Conservation (phyloP, 2,888 invertebrate genomes). For the Zygothrica quintamaculata region DNA sequence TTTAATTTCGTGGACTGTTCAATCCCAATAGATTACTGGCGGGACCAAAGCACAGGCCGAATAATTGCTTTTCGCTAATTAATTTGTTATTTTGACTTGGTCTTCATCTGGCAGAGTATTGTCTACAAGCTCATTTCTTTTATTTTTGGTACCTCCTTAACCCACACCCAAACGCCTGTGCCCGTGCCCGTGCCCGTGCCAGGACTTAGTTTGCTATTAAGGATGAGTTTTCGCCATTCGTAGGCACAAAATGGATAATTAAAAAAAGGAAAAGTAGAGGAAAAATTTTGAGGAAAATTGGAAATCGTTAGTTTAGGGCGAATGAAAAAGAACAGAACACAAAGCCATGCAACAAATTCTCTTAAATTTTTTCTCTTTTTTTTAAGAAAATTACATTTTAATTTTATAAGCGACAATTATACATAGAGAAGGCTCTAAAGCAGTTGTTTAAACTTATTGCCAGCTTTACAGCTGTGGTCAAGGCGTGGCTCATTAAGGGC, state of each 20-base stretch:
- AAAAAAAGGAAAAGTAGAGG: slow-evolving; percentile 51
- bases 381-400: slow-evolving; percentile 76
- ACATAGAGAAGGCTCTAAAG: slow-evolving; percentile 10
- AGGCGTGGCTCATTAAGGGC: slow-evolving; percentile 53
- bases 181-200: background rate
- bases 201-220: slow-evolving; percentile 63
- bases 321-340: slow-evolving; percentile 9
- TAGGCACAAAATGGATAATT: slow-evolving; percentile 67
- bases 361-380: too few relatives aligned
- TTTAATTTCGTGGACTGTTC: slow-evolving; percentile 44
- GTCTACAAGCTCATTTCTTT: slow-evolving; percentile 40
- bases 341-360: slow-evolving; percentile 30
- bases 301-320: background rate
- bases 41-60: slow-evolving; percentile 54
- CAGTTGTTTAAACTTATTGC: slow-evolving; percentile 67
- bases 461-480: slow-evolving; percentile 1
- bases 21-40: slow-evolving; percentile 37
- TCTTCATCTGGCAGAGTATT: slow-evolving; percentile 42
- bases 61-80: slow-evolving; percentile 84
- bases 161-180: too few relatives aligned
- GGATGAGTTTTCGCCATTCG: slow-evolving; percentile 36
- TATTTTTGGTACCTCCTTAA: slow-evolving; percentile 4
- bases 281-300: slow-evolving; percentile 4
- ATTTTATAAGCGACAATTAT: slow-evolving; percentile 69
- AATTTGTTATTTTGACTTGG: slow-evolving; percentile 82